These are phyloP conservation scores for Busseola fusca DNA, from an alignment of 2,888 invertebrate species.

Conservation along the genomic window DNA sequence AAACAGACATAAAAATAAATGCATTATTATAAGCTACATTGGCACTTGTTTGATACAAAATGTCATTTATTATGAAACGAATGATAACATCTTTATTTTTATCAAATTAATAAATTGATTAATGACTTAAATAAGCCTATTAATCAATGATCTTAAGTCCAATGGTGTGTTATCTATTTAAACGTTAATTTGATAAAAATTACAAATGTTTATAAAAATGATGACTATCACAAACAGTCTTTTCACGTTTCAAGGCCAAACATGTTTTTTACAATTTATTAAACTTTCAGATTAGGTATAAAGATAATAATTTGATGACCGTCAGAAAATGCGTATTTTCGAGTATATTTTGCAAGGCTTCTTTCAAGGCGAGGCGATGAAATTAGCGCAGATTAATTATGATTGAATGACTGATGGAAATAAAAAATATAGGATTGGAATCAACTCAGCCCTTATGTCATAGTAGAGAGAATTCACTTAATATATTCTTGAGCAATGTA, in stretches of 20 bases:
- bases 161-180: conserved; percentile 8
- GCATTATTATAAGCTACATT: conserved; percentile 67
- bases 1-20: conserved; percentile 63
- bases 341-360: conserved; percentile 19
- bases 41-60: conserved; percentile 58
- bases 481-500: conserved; percentile 71
- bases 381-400: conserved; percentile 48
- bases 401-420: conserved; percentile 39
- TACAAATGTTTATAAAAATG: conserved; percentile 12
- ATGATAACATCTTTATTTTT: conserved; percentile 27
- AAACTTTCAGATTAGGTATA: conserved; percentile 14
- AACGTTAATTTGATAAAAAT: conserved; percentile 34
- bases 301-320: conserved; percentile 8
- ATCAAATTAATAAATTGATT: conserved; percentile 32
- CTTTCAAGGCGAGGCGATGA: conserved; percentile 17
- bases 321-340: neutral
- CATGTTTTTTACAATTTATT: conserved; percentile 39
- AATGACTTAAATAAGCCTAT: conserved; percentile 21
- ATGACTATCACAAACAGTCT: conserved; percentile 63
- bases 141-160: neutral
- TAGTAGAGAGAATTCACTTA: conserved; percentile 63
- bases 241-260: conserved; percentile 69
- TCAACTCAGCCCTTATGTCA: conserved; percentile 52
- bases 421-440: conserved; percentile 53
- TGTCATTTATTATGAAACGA: conserved; percentile 20